Percentiles rank a stretch among this genome's conserved stretches.
phyloP scores from a whole-genome alignment of 2,888 invertebrate species.

The Thalpophila matura region DNA sequence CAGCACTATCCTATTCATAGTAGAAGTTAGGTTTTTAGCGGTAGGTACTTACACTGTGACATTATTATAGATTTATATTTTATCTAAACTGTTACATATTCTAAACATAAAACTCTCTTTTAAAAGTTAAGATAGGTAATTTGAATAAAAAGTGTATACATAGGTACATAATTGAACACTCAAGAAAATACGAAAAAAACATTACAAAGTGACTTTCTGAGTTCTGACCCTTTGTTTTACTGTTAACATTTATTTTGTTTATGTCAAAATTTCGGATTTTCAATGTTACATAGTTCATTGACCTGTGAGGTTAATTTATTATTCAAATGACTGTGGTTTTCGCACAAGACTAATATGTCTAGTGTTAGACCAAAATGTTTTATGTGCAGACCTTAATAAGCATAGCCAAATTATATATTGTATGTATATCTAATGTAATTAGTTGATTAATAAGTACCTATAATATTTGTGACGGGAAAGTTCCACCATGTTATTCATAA shows the following conservation, averaged over 20 bases:
- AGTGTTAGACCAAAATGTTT: conserved; percentile 23
- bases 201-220: not conserved
- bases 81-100: too few species aligned
- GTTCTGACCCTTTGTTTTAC: conserved; percentile 4
- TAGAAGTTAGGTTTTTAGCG: too few species aligned
- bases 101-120: too few species aligned
- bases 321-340: conserved; percentile 34
- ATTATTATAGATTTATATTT: too few species aligned
- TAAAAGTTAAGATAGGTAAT: too few species aligned
- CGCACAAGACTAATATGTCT: conserved; percentile 3
- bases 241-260: not conserved
- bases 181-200: not conserved
- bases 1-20: too few species aligned
- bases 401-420: conserved; percentile 48
- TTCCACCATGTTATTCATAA: conserved; percentile 27
- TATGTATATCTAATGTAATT: conserved; percentile 51
- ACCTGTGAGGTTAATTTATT: conserved; percentile 15
- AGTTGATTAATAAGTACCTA: conserved; percentile 18
- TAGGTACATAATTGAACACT: too few species aligned
- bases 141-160: too few species aligned
- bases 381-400: conserved; percentile 36
- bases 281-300: conserved; percentile 32
- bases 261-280: not conserved
- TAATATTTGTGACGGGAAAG: conserved; percentile 36
- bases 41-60: too few species aligned